These are phyloP conservation scores for Lissocephala sabroskyi DNA, from an alignment of 2,888 invertebrate species.

Conservation along the genomic window DNA sequence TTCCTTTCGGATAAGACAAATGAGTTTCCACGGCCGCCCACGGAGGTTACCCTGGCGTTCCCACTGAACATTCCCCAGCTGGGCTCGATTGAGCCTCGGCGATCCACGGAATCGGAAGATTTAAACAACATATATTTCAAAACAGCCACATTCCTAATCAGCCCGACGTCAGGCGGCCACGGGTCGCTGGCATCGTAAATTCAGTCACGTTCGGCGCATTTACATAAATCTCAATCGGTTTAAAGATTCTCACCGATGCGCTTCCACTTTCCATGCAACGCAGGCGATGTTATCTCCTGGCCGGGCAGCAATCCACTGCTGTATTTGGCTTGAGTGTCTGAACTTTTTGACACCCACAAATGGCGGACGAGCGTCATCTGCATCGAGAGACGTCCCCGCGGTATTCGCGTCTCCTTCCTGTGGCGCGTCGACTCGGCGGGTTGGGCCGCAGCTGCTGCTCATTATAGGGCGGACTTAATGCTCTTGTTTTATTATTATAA, in stretches of 20 bases:
- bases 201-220: conserved; percentile 67
- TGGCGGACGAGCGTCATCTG: conserved; percentile 12
- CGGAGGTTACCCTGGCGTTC: no score
- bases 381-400: conserved; percentile 15
- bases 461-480: conserved; percentile 34
- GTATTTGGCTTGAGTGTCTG: conserved; percentile 46
- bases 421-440: conserved; percentile 25
- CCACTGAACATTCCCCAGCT: no score
- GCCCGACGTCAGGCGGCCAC: no score
- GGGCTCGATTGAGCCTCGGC: no score
- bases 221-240: conserved; percentile 32
- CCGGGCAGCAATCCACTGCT: conserved; percentile 65
- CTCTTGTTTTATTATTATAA: conserved; percentile 18
- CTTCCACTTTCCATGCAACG: neutral
- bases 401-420: conserved; percentile 41
- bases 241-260: conserved; percentile 2
- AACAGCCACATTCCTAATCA: no score
- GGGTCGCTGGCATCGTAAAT: conserved; percentile 60
- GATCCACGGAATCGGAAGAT: no score
- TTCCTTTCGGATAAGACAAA: conserved; percentile 8
- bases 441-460: conserved; percentile 45
- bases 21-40: no score
- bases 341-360: conserved; percentile 68
- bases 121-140: no score
- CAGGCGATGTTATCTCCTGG: conserved; percentile 58